Percentiles rank a stretch among this genome's conserved stretches.
Conservation (phyloP, 2,113 vertebrate genomes). For the Eudyptes chrysolophus region DNA sequence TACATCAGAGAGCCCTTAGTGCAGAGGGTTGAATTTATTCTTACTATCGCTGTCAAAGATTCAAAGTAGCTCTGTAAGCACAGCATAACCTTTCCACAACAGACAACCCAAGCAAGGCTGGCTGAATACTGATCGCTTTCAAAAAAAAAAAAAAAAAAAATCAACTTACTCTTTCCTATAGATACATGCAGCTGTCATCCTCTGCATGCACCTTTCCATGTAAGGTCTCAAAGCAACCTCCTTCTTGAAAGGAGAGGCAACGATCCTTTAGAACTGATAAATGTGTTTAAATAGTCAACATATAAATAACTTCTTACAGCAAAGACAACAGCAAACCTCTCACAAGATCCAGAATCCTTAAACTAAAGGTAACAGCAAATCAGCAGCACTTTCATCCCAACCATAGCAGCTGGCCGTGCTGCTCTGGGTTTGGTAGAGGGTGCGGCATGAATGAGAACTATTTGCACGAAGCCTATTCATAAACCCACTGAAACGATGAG, state of each 20-base stretch:
- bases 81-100: slow-evolving; percentile 38
- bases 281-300: not conserved
- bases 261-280: not conserved
- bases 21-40: not conserved
- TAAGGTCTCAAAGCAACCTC: not conserved
- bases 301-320: not conserved
- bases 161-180: not conserved
- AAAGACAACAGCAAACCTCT: not conserved
- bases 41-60: not conserved
- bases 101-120: slow-evolving; percentile 42
- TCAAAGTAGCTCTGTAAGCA: slow-evolving; percentile 21
- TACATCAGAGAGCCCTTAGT: not conserved
- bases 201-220: not conserved
- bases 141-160: not conserved
- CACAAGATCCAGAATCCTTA: not conserved
- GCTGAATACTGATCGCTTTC: not conserved
- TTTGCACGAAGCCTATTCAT: not conserved
- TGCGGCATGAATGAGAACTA: not conserved
- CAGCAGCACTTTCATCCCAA: not conserved
- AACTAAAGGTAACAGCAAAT: not conserved
- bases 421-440: not conserved
- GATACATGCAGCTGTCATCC: not conserved
- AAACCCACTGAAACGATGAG: not conserved
- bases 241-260: not conserved
- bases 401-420: not conserved